Evolutionary conservation across 2,797 vertebrate genomes (phyloP), one percentile per base, ranked within the genome.

Genomic region (Falco biarmicus): DNA sequence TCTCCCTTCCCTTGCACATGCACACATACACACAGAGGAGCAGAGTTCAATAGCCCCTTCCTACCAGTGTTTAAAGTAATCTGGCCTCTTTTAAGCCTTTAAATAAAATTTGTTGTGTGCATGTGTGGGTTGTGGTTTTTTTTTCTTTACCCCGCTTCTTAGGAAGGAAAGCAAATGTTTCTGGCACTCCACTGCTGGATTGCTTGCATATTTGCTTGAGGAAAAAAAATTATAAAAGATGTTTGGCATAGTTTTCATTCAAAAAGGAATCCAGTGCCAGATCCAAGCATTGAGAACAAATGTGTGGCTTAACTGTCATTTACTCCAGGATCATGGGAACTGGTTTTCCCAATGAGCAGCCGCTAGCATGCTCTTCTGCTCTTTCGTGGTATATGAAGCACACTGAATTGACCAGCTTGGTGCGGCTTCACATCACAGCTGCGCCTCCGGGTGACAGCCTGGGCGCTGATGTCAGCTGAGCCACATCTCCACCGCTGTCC

Each of bases 221-320:
- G 82, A 86, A 83, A 94, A 80, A 83, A 92, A 87, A 89, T 60
- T 65, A 59, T 93, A 94, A 96, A 95, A 96, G 90, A 98, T 97
- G 92, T 94, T 97, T 98, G 96, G 90, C 96, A 98, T 97, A 97
- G 96, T 95, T 98, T 96, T 96, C 86, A 93, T 95, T 95, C 96
- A 89, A 92, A 97, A 96, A 97, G 94, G 73, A 93, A 87, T 84
- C 82, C 92, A 51, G 88, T 70, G 95, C 96, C 97, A 97, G 97
- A 96, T 93, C 84, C 95, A 96, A 97, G 96, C 97, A 97, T 80
- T 93, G 69, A 84, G 95, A 96, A 95, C 92, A 96, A 93, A 93
- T 90, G 69, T 94, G 92, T 97, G 95, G 96, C 93, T 95, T 93
- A 96, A 92, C 87, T 94, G 94, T 92, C 95, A 82, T 94, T 97